Evolutionary conservation across 2,888 invertebrate species (phyloP), one percentile per base, ranked within the genome.

Genomic region (Erannis defoliaria): DNA sequence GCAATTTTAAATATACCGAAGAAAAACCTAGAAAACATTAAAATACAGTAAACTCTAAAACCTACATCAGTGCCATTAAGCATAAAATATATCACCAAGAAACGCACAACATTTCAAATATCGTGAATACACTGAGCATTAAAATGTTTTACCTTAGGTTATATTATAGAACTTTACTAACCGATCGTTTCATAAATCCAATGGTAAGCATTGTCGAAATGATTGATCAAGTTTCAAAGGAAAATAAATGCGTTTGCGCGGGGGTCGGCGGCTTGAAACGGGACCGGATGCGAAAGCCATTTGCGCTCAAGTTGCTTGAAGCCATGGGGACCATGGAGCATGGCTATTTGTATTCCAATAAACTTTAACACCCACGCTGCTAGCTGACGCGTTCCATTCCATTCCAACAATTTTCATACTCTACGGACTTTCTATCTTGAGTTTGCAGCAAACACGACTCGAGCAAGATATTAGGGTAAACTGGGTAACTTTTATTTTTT

Each of bases 331-430:
- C 72, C 76, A 70, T 71, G 58, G 72, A 74, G 74, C 72, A 73
- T 68, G 70, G 72, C 73, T 75, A 75, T 81, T 82, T 78, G 78
- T 80, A 80, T 78, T 74, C 69, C 67, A 73, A 73, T 70, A 71
- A 65, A 71, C 61, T 55, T 55, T 43, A 67, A 66, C 76, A 69
- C 82, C 80, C 76, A 82, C 82, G 73, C 77, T 46, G 49, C 43
- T 23, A 61, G 49, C 42, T 48, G 43, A 68, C 55, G 66, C 71
- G 74, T 71, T 71, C 70, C 65, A 59, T 71, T 71, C 70, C 65
- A 59, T 70, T 72, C 68, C 60, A 67, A 75, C 75, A 67, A 75
- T 74, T 74, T 73, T 70, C 64, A 67, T 72, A 71, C 64, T 71
- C 67, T 62, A 61, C 61, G 67, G 67, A 69, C 67, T 68, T 68